Evolutionary conservation across 2,888 invertebrate species (phyloP), one percentile per base, ranked within the genome.

Genomic region (Rhamnusium bicolor): DNA sequence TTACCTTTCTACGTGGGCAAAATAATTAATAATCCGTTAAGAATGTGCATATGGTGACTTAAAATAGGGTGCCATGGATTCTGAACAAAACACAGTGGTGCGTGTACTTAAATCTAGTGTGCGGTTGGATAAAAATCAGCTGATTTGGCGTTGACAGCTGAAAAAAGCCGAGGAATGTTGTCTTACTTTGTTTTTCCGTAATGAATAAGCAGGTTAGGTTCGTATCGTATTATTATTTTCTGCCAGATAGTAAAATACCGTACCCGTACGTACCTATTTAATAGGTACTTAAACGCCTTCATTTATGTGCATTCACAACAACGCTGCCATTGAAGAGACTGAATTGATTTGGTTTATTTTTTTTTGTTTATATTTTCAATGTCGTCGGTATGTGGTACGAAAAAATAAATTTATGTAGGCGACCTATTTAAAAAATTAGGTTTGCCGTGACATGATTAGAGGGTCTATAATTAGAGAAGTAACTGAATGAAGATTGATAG

Each of bases 21-120:
- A 76, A 77, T 75, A 73, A 62, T 69, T 61, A 69, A 72, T 76
- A 69, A 70, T 60, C 60, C 53, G 69, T 29, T 19, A 56, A 62
- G 69, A 72, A 71, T 66, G 73, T 77, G 83, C 84, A 84, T 84
- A 84, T 84, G 84, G 83, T 82, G 82, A 77, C 79, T 81, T 68
- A 74, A 69, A 73, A 51, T 40, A 58, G 63, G 62, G 73, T 77
- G 77, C 66, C 73, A 75, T 75, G 77, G 67, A 58, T 53, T 58
- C 58, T 51, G 49, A 29, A 69, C 32, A 27, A 67, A 72, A 74
- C 32, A 67, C 61, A 19, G 65, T 16, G 65, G 70, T 54, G 72
- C 56, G 58, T 32, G 71, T 70, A 53, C 12, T n/a, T 8, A 63
- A 60, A 58, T 68, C 46, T 32, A 61, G 72, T 71, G 67, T 62